A percentile compares a stretch with the other conserved stretches of the same genome.
phyloP scores from a whole-genome alignment of 1,140 invertebrate genomes.

The Myzus persicae region DNA sequence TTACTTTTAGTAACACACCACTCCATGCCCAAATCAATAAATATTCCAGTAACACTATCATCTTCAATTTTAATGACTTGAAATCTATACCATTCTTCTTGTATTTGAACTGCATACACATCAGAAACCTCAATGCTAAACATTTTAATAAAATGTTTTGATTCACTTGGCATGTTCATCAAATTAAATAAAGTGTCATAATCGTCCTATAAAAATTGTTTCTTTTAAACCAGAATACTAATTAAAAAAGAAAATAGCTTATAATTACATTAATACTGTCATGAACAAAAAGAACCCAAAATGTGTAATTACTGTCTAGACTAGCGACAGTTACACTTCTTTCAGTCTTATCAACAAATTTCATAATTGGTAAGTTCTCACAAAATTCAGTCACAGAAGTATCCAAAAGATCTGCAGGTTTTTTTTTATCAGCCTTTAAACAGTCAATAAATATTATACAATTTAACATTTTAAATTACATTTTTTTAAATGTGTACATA shows the following conservation, averaged over 20 bases:
- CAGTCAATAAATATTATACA: not conserved
- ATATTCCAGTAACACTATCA: slow-evolving; percentile 19
- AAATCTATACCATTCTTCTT: slow-evolving; percentile 47
- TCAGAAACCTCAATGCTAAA: slow-evolving; percentile 10
- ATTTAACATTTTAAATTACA: not conserved
- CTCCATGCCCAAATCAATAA: slow-evolving; percentile 53
- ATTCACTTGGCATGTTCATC: slow-evolving; percentile 40
- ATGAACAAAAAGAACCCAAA: slow-evolving; percentile 50
- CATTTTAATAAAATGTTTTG: slow-evolving; percentile 47
- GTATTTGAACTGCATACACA: slow-evolving; percentile 40
- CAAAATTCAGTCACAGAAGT: not conserved
- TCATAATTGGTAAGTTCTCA: slow-evolving; percentile 3
- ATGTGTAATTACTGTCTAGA: slow-evolving; percentile 12
- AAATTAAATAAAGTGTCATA: slow-evolving; percentile 1
- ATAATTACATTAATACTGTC: slow-evolving; percentile 45
- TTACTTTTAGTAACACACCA: not conserved
- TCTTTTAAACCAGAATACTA: not conserved
- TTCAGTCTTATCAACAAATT: slow-evolving; percentile 42
- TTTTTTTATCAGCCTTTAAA: not conserved
- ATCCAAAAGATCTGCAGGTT: not conserved
- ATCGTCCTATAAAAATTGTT: not conserved
- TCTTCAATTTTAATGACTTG: slow-evolving; percentile 41
- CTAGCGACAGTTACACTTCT: not conserved
- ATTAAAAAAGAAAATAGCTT: not conserved
- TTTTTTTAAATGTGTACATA: not conserved